Evolutionary conservation across 2,888 invertebrate species (phyloP).

Genomic region (Oscheius sp.): DNA sequence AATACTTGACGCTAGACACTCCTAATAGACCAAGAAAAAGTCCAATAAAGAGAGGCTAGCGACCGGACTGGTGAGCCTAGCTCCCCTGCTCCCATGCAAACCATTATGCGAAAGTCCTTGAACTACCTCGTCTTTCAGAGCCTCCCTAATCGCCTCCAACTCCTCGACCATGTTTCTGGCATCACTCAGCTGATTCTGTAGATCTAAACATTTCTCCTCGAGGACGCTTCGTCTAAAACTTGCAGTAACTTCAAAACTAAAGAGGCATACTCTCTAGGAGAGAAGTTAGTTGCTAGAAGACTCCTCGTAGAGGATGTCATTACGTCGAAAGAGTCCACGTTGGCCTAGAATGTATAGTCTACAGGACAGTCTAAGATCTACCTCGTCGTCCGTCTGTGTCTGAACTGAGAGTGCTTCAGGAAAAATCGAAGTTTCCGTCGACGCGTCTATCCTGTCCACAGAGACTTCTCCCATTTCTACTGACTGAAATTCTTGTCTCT

Average conservation of each 20-base stretch:
- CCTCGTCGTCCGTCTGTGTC: slow-evolving; percentile 27
- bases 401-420: slow-evolving; percentile 16
- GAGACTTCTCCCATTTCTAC: slow-evolving; percentile 10
- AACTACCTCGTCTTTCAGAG: slow-evolving; percentile 22
- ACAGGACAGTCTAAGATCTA: neutral
- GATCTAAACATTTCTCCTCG: slow-evolving; percentile 25
- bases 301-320: slow-evolving; percentile 19
- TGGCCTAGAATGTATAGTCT: neutral
- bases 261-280: slow-evolving; percentile 15
- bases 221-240: slow-evolving; percentile 4
- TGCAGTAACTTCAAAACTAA: neutral
- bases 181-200: slow-evolving; percentile 13
- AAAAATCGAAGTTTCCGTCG: neutral
- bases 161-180: slow-evolving; percentile 25
- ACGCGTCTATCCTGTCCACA: slow-evolving; percentile 11
- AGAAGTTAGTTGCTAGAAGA: neutral
- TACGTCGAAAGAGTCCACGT: slow-evolving; percentile 23
- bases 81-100: too few relatives aligned
- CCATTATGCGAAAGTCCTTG: too few relatives aligned
- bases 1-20: too few relatives aligned
- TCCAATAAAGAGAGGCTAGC: neutral
- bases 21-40: neutral
- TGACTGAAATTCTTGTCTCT: slow-evolving; percentile 2
- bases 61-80: too few relatives aligned
- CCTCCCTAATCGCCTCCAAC: slow-evolving; percentile 27